Base-by-base conservation (phyloP, 1,140 invertebrate species). In the Antheraea mylitta region DNA sequence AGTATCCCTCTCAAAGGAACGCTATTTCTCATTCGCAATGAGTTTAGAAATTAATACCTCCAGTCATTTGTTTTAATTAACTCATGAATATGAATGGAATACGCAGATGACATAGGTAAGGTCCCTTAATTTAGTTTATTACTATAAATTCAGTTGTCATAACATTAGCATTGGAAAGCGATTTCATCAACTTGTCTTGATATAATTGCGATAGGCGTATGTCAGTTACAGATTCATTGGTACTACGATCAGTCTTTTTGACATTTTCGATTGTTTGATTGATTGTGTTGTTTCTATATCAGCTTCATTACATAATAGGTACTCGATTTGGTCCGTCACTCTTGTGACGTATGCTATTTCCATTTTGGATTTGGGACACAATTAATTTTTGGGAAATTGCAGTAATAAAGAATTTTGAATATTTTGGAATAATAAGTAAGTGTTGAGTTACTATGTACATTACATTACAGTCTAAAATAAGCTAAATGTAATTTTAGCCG, bases 61-160 rank as follows among this genome's bases (percentile, higher is more conserved):
- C 60, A 78, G 72, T 72, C 71, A 78, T 82, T 80, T 72, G 75
- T 82, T 79, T 80, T 77, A 82, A 82, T 82, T 77, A 82, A 77
- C 19, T 78, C 69, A 77, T 82, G 75, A 82, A 82, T 82, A 82
- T 82, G 69, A 68, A 82, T 80, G 70, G 73, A 68, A 58, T 69
- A 63, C 73, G 71, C 70, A 76, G 75, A 73, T 75, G 64, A 72
- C 70, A 69, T 72, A 74, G 68, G 72, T 71, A 72, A 73, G 65
- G 69, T 64, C 18, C 30, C 36, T 58, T 77, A 68, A 71, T 61
- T 70, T 69, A 68, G 70, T 71, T 70, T 67, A 64, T 68, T 70
- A 66, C 30, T 67, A 62, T 68, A 68, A 18, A 74, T 74, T 69
- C 69, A 69, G 67, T 70, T 69, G 37, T 68, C 42, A 58, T 60